A percentile compares a stretch with the other conserved stretches of the same genome.
These are phyloP conservation scores for Lepeophtheirus nordmannii DNA, from an alignment of 2,888 invertebrate genomes.

Conservation along the genomic window DNA sequence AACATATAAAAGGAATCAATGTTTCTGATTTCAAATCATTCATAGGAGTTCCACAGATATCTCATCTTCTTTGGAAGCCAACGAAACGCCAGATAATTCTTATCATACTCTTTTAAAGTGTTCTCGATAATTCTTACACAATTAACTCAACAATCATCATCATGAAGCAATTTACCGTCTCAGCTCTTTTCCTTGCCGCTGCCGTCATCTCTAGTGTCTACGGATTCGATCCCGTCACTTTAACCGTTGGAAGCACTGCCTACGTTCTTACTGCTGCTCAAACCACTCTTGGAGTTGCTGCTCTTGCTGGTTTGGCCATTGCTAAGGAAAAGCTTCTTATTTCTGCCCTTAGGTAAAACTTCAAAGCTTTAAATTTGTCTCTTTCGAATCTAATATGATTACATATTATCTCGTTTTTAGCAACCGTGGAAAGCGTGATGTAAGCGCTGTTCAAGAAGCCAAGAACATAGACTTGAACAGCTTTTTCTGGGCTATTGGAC, in stretches of 20 bases:
- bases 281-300: not conserved
- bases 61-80: too few relatives aligned
- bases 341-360: not conserved
- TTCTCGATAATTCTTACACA: too few relatives aligned
- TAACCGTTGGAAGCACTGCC: not conserved
- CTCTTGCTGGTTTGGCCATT: not conserved
- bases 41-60: too few relatives aligned
- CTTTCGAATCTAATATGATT: too few relatives aligned
- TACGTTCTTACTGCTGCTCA: not conserved
- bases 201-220: slow-evolving; percentile 27
- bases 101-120: too few relatives aligned
- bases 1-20: too few relatives aligned
- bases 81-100: too few relatives aligned
- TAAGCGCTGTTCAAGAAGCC: not conserved
- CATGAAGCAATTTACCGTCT: too few relatives aligned
- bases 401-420: too few relatives aligned
- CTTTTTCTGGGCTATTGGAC: not conserved
- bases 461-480: not conserved
- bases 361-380: too few relatives aligned
- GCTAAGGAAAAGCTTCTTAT: not conserved
- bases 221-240: slow-evolving; percentile 3
- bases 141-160: too few relatives aligned
- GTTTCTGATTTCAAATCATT: too few relatives aligned
- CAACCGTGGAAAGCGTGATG: not conserved
- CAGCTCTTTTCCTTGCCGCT: slow-evolving; percentile 35